Evolutionary conservation across 2,797 vertebrate species (phyloP).

Genomic region (Thalassophryne amazonica): DNA sequence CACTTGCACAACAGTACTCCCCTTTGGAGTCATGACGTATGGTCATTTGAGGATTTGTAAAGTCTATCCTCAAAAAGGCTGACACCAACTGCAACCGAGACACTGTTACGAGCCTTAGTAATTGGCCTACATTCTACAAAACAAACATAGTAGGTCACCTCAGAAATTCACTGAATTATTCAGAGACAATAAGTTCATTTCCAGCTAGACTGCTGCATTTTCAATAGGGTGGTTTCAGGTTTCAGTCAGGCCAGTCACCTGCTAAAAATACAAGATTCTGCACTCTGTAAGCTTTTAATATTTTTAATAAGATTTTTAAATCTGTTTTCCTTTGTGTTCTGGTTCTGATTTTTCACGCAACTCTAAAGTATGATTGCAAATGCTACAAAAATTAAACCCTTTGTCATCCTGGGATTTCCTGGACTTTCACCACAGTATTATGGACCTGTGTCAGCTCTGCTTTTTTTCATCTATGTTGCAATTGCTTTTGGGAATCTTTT

Average conservation of each 20-base stretch:
- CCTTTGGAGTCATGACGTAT: neutral
- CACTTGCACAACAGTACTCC: no score
- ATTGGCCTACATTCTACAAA: neutral
- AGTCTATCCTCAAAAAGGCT: constrained; percentile 1
- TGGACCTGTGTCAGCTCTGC: constrained; percentile 37
- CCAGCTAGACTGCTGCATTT: no score
- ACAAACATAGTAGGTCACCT: no score
- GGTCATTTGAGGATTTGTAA: constrained; percentile 5
- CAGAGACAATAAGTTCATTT: no score
- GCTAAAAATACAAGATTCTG: no score
- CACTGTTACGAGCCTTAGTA: neutral
- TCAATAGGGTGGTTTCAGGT: no score
- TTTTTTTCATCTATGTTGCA: constrained; percentile 54
- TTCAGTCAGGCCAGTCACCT: no score
- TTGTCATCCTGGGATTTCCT: constrained; percentile 73
- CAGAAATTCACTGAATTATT: no score
- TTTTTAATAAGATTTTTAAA: no score
- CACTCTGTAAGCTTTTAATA: no score
- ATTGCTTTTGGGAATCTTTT: constrained; percentile 68
- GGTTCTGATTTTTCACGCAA: neutral
- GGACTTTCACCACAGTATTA: constrained; percentile 55
- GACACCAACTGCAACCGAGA: neutral
- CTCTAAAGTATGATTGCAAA: constrained; percentile 32
- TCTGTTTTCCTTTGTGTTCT: neutral
- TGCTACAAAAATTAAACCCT: constrained; percentile 43